Evolutionary conservation across 2,888 invertebrate species (phyloP).

Genomic region (Physocephala rufipes): DNA sequence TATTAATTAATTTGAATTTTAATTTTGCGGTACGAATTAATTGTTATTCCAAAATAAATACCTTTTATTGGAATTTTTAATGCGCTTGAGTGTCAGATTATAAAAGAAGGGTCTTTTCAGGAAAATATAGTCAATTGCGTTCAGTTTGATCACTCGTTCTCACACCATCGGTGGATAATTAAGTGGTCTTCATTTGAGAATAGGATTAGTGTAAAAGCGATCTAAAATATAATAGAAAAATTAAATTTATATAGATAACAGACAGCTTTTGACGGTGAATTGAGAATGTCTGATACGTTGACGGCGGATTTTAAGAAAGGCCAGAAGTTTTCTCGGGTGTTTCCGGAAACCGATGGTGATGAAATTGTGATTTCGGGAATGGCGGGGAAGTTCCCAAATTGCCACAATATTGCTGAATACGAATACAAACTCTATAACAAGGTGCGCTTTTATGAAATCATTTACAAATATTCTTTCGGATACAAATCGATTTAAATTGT

Average conservation of each 20-base stretch:
- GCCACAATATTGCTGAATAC: slow-evolving; percentile 72
- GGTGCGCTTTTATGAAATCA: slow-evolving; percentile 54
- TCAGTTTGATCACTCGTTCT: slow-evolving; percentile 57
- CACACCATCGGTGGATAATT: slow-evolving; percentile 35
- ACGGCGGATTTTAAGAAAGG: slow-evolving; percentile 45
- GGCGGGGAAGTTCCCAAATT: slow-evolving; percentile 73
- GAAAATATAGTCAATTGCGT: slow-evolving; percentile 55
- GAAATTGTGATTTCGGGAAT: slow-evolving; percentile 71
- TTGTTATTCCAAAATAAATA: no score
- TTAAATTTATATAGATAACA: not conserved
- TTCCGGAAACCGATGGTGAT: slow-evolving; percentile 65
- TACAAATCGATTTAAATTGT: not conserved
- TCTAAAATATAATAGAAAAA: not conserved
- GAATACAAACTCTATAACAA: slow-evolving; percentile 71
- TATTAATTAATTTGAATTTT: no score
- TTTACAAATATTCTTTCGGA: not conserved
- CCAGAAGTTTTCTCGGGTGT: slow-evolving; percentile 57
- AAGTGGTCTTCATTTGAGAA: slow-evolving; percentile 28
- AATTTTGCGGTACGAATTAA: no score
- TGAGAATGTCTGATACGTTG: slow-evolving; percentile 25
- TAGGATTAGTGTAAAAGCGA: not conserved
- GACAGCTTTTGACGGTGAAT: not conserved
- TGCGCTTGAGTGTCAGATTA: slow-evolving; percentile 48
- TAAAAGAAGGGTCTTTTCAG: slow-evolving; percentile 48
- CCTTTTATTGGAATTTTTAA: slow-evolving; percentile 52